Evolutionary conservation across 2,113 vertebrate species (phyloP).

Genomic region (Synodontis membranacea): DNA sequence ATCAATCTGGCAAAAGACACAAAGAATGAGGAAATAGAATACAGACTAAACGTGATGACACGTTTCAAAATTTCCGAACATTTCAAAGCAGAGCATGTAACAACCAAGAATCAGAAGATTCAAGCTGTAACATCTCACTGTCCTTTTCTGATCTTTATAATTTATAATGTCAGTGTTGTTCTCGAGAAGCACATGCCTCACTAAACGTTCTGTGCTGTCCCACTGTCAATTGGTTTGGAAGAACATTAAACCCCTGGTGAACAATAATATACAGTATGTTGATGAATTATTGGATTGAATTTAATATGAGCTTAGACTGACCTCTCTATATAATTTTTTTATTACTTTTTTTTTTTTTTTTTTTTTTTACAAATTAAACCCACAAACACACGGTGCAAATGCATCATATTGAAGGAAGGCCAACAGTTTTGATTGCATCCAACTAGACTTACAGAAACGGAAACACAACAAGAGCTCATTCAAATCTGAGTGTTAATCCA

Average conservation of each 20-base stretch:
- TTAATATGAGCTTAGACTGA: not conserved
- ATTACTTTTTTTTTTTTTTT: not conserved
- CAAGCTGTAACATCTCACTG: not conserved
- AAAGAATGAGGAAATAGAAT: not conserved
- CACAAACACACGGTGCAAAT: too few species aligned
- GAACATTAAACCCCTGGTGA: not conserved
- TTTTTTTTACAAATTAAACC: not conserved
- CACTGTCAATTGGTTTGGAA: not conserved
- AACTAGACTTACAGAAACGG: not conserved
- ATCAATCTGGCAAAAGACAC: not conserved
- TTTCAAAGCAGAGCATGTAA: not conserved
- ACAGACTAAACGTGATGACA: not conserved
- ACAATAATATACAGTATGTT: not conserved
- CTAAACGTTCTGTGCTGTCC: not conserved
- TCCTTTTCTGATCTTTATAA: not conserved
- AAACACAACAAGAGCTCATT: not conserved
- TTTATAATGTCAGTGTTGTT: not conserved
- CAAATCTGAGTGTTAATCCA: not conserved
- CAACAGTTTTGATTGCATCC: not conserved
- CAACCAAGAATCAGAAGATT: not conserved
- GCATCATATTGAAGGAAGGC: not conserved
- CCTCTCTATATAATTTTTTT: not conserved
- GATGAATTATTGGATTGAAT: not conserved
- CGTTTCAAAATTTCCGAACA: not conserved
- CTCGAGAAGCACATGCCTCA: not conserved